These are phyloP conservation scores for Zaprionus ornatus DNA, from an alignment of 1,140 invertebrate genomes.

Conservation along the genomic window DNA sequence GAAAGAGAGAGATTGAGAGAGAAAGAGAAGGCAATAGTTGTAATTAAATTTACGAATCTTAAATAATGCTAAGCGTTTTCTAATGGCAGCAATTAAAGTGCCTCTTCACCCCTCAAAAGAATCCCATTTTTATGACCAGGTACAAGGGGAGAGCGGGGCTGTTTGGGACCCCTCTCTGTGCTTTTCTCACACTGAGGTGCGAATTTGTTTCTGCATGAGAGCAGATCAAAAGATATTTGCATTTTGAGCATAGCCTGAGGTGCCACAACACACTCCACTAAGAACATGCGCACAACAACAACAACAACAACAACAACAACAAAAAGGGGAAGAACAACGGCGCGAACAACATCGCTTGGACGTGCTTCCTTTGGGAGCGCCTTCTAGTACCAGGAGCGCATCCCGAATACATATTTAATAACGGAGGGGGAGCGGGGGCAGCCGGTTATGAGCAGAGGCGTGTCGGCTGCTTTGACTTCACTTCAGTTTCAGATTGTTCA, in stretches of 20 bases:
- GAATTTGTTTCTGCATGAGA: conserved; percentile 63
- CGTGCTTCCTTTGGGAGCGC: conserved; percentile 28
- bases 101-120: conserved; percentile 11
- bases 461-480: conserved; percentile 54
- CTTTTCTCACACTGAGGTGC: conserved; percentile 64
- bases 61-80: conserved; percentile 68
- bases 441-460: conserved; percentile 26
- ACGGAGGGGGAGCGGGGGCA: conserved; percentile 30
- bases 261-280: conserved; percentile 14
- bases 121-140: conserved; percentile 14
- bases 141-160: background rate
- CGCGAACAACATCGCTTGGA: conserved; percentile 8
- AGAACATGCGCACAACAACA: conserved; percentile 16
- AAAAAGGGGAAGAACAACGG: conserved; percentile 1
- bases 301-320: conserved; percentile 1
- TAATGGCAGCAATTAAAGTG: conserved; percentile 73
- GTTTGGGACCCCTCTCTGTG: background rate
- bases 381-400: conserved; percentile 9
- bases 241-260: conserved; percentile 47
- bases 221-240: conserved; percentile 78
- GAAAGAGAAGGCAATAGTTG: conserved; percentile 1
- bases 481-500: conserved; percentile 54
- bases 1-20: background rate
- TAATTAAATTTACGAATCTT: conserved; percentile 23
- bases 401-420: conserved; percentile 49